Evolutionary conservation across 2,888 invertebrate species (phyloP).

Genomic region (Eilema griseolum): DNA sequence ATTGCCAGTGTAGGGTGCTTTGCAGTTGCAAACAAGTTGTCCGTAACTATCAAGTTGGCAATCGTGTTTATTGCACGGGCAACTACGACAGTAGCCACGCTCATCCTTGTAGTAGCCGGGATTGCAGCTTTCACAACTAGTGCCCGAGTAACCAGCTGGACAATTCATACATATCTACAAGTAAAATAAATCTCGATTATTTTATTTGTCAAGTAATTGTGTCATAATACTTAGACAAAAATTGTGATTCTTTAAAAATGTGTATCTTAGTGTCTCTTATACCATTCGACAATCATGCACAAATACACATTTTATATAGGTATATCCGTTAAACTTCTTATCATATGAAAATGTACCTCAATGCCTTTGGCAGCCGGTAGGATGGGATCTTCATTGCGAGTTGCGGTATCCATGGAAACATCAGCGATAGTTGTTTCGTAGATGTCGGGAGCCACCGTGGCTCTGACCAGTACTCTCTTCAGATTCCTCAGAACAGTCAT

Average conservation of each 20-base stretch:
- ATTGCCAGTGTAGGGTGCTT: constrained; percentile 89
- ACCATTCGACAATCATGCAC: neutral
- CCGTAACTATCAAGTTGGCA: constrained; percentile 87
- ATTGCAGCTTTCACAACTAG: constrained; percentile 93
- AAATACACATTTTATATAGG: neutral
- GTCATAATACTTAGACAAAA: neutral
- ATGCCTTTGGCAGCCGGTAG: constrained; percentile 90
- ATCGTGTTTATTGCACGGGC: constrained; percentile 93
- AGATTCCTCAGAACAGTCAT: constrained; percentile 94
- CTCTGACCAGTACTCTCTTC: constrained; percentile 93
- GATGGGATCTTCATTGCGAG: constrained; percentile 87
- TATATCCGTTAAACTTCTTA: neutral
- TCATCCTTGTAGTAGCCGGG: constrained; percentile 91
- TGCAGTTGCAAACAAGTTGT: constrained; percentile 90
- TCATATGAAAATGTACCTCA: constrained; percentile 85
- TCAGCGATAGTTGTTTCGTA: constrained; percentile 92
- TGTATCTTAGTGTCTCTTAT: too few species aligned
- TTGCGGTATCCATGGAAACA: constrained; percentile 95
- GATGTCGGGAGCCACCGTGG: constrained; percentile 88
- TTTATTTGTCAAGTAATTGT: neutral
- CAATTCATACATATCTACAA: constrained; percentile 75
- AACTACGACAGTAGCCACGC: constrained; percentile 88
- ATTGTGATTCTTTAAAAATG: neutral
- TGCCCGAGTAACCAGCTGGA: constrained; percentile 93
- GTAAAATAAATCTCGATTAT: neutral